phyloP scores from a whole-genome alignment of 2,113 vertebrate genomes.

The Ciconia stormi region DNA sequence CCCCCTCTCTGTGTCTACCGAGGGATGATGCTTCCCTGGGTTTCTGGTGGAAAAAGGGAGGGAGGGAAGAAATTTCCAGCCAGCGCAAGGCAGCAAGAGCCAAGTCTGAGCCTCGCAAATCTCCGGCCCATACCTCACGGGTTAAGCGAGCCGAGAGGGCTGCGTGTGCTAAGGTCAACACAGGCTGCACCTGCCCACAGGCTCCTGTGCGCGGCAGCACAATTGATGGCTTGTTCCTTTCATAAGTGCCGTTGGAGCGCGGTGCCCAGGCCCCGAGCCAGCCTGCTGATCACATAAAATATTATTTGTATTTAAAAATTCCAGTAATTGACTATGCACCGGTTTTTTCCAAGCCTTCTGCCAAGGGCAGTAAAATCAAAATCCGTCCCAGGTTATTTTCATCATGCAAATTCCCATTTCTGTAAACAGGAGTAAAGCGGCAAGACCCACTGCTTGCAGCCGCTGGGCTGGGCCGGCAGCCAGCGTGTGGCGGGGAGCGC shows the following conservation, averaged over 20 bases:
- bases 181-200: conserved; percentile 71
- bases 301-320: conserved; percentile 89
- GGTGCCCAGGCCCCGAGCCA: conserved; percentile 78
- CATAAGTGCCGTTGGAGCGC: conserved; percentile 72
- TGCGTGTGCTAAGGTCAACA: conserved; percentile 65
- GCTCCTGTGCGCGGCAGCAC: conserved; percentile 71
- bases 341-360: conserved; percentile 81
- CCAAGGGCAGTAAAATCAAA: conserved; percentile 83
- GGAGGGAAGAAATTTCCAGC: not conserved
- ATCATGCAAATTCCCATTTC: conserved; percentile 84
- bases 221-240: conserved; percentile 80
- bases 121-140: conserved; percentile 26
- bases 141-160: conserved; percentile 52
- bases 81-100: not conserved
- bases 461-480: not conserved
- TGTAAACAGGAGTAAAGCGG: conserved; percentile 75
- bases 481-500: not conserved
- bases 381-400: conserved; percentile 81
- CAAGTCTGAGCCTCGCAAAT: not conserved
- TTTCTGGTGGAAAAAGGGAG: not conserved
- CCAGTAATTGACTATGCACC: conserved; percentile 85
- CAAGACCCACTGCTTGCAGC: not conserved
- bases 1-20: accelerated
- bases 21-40: not conserved
- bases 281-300: conserved; percentile 85